phyloP scores from a whole-genome alignment of 2,113 vertebrate species.

The Pollachius pollachius region DNA sequence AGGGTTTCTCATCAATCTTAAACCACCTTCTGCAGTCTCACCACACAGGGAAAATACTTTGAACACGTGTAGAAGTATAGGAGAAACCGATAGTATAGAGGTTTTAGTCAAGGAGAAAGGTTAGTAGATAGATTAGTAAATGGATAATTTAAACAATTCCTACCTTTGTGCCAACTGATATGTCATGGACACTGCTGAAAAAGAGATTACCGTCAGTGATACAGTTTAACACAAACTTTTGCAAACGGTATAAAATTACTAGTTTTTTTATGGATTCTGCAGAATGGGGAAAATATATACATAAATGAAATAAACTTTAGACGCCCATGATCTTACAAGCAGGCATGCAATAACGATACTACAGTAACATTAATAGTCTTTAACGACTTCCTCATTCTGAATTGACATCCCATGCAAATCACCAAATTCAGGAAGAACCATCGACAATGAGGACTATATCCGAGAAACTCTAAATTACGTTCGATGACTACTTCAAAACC shows the following conservation, averaged over 20 bases:
- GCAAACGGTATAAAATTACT: no score
- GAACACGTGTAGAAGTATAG: constrained; percentile 48
- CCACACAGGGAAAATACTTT: constrained; percentile 26
- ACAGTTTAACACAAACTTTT: no score
- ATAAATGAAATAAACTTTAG: background rate
- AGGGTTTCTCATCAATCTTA: constrained; percentile 27
- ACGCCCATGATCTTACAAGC: background rate
- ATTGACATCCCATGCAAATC: background rate
- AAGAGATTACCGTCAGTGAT: constrained; percentile 17
- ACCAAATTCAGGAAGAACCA: background rate
- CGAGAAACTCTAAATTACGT: no score
- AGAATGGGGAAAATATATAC: background rate
- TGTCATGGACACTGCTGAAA: constrained; percentile 96
- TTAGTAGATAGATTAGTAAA: background rate
- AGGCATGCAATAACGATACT: constrained; percentile 13
- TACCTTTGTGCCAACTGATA: constrained; percentile 99
- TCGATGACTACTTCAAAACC: no score
- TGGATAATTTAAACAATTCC: constrained; percentile 33
- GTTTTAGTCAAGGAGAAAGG: background rate
- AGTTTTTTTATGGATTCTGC: background rate
- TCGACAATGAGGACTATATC: no score
- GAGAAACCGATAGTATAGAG: constrained; percentile 10
- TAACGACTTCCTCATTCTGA: constrained; percentile 15
- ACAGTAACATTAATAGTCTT: background rate
- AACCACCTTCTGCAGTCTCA: constrained; percentile 27